A percentile compares a stretch with the other conserved stretches of the same genome.
phyloP scores from a whole-genome alignment of 2,113 vertebrate genomes.

The Hydrolagus affinis region DNA sequence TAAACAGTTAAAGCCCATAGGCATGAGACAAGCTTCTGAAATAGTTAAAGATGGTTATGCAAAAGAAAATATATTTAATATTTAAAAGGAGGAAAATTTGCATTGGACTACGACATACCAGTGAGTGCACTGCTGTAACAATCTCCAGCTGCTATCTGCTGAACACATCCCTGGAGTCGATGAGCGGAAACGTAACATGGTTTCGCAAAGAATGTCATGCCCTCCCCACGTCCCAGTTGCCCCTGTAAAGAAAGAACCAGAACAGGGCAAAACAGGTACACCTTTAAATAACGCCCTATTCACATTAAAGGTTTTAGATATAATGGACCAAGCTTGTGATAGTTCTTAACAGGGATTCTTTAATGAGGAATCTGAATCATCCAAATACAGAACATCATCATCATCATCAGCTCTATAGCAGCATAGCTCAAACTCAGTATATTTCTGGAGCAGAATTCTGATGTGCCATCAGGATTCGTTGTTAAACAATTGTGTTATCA shows the following conservation, averaged over 20 bases:
- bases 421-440: no score
- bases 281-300: neutral
- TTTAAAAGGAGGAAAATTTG: neutral
- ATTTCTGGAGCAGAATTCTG: no score
- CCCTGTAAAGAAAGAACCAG: slow-evolving; percentile 40
- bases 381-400: no score
- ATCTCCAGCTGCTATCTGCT: slow-evolving; percentile 39
- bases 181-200: slow-evolving; percentile 39
- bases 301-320: neutral
- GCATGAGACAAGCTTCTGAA: neutral
- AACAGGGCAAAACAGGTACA: neutral
- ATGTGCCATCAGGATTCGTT: no score
- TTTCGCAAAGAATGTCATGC: slow-evolving; percentile 32
- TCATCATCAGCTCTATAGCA: no score
- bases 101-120: slow-evolving; percentile 36
- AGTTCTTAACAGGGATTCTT: no score
- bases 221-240: slow-evolving; percentile 44
- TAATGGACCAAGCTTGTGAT: no score
- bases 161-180: slow-evolving; percentile 33
- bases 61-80: neutral
- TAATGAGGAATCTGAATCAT: no score
- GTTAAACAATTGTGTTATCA: no score
- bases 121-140: slow-evolving; percentile 43
- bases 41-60: neutral
- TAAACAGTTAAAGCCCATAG: neutral